phyloP scores from a whole-genome alignment of 2,113 vertebrate species.

The Montifringilla adamsi region DNA sequence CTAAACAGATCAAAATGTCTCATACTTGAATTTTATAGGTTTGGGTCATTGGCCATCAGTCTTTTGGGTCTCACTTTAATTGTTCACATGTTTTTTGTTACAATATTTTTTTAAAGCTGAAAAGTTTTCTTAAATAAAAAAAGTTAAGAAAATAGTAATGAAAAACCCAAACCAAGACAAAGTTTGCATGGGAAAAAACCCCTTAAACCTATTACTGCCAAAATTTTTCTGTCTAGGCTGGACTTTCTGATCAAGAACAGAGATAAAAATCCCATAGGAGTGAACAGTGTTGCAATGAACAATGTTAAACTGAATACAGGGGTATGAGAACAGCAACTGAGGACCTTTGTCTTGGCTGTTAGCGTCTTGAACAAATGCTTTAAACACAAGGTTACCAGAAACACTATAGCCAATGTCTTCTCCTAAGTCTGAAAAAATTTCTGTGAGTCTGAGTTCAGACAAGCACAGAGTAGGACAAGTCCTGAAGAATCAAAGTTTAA shows the following conservation, averaged over 20 bases:
- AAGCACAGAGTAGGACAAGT: background rate
- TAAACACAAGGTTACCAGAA: background rate
- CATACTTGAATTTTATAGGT: background rate
- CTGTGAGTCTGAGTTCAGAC: background rate
- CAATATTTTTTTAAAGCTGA: background rate
- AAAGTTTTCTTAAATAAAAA: background rate
- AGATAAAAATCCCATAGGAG: background rate
- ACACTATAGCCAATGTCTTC: background rate
- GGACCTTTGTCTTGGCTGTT: background rate
- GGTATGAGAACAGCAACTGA: background rate
- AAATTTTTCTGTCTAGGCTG: background rate
- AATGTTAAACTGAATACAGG: background rate
- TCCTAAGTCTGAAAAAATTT: background rate
- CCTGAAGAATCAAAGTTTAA: background rate
- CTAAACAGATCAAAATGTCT: background rate
- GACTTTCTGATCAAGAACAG: background rate
- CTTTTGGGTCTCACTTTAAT: background rate
- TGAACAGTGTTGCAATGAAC: background rate
- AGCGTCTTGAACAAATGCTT: background rate
- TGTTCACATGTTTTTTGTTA: background rate
- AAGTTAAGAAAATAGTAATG: background rate
- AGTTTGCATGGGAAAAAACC: background rate
- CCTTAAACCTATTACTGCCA: background rate
- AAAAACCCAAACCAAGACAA: background rate
- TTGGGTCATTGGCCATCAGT: background rate